A percentile compares a stretch with the other conserved stretches of the same genome.
phyloP scores from a whole-genome alignment of 2,113 vertebrate genomes.

The Lethenteron camtschaticum region DNA sequence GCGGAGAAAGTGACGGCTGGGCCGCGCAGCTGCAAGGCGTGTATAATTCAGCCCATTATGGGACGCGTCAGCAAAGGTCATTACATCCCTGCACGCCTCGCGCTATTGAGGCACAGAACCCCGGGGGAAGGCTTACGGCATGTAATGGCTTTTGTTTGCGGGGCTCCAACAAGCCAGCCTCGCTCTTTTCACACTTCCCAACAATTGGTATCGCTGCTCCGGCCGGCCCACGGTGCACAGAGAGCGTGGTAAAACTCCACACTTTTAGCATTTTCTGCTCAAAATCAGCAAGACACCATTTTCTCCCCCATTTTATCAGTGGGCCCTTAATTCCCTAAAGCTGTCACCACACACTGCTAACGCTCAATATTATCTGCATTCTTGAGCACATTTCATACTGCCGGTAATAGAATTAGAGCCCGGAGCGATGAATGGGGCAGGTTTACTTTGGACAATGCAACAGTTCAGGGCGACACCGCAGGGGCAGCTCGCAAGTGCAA shows the following conservation, averaged over 20 bases:
- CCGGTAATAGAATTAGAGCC: not conserved
- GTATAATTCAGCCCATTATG: no score
- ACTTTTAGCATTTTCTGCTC: not conserved
- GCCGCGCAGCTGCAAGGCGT: no score
- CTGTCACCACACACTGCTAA: conserved; percentile 3
- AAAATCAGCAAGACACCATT: not conserved
- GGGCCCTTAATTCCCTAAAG: conserved; percentile 4
- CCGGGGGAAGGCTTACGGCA: conserved; percentile 1
- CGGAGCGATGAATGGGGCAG: not conserved
- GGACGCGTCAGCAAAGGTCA: not conserved
- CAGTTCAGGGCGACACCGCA: conserved; percentile 4
- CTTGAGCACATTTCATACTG: conserved; percentile 4
- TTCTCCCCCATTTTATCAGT: not conserved
- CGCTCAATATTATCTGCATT: conserved; percentile 5
- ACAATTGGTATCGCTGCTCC: not conserved
- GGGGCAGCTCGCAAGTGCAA: not conserved
- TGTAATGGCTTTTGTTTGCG: not conserved
- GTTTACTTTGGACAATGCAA: conserved; percentile 5
- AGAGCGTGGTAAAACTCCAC: conserved; percentile 5
- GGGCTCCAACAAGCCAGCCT: not conserved
- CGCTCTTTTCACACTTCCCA: not conserved
- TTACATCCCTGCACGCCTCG: not conserved
- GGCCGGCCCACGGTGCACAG: conserved; percentile 3
- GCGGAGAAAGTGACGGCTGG: no score
- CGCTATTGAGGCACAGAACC: not conserved